These are phyloP conservation scores for Rousettus leschenaultii DNA, from an alignment of 2,113 vertebrate species.

Conservation along the genomic window DNA sequence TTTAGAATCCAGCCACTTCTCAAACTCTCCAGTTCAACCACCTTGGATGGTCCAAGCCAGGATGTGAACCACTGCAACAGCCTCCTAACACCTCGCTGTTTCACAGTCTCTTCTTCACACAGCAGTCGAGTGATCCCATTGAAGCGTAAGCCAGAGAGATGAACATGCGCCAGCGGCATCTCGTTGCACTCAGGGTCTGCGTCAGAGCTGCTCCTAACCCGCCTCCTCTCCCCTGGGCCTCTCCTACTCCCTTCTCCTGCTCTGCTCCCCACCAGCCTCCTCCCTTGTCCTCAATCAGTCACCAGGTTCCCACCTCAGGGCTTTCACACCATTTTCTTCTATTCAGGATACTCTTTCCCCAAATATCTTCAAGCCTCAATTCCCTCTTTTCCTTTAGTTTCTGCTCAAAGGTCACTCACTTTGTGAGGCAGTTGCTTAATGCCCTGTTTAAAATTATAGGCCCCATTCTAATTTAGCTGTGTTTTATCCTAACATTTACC, in stretches of 20 bases:
- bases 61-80: not conserved
- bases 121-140: not conserved
- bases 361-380: not conserved
- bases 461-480: not conserved
- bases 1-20: not conserved
- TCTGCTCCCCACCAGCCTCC: not conserved
- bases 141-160: not conserved
- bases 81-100: not conserved
- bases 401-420: not conserved
- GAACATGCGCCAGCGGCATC: fast-evolving
- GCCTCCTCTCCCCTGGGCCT: no score
- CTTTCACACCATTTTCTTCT: not conserved
- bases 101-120: not conserved
- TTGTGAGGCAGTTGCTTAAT: not conserved
- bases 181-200: fast-evolving
- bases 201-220: not conserved
- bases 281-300: not conserved
- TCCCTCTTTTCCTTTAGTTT: not conserved
- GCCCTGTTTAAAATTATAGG: not conserved
- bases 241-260: fast-evolving
- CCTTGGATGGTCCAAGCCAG: fast-evolving
- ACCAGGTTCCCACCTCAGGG: not conserved
- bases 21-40: not conserved
- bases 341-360: not conserved
- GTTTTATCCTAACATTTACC: not conserved